Percentiles rank a stretch among this genome's conserved stretches.
These are phyloP conservation scores for Tinamus major DNA, from an alignment of 2,797 vertebrate genomes.

Conservation along the genomic window DNA sequence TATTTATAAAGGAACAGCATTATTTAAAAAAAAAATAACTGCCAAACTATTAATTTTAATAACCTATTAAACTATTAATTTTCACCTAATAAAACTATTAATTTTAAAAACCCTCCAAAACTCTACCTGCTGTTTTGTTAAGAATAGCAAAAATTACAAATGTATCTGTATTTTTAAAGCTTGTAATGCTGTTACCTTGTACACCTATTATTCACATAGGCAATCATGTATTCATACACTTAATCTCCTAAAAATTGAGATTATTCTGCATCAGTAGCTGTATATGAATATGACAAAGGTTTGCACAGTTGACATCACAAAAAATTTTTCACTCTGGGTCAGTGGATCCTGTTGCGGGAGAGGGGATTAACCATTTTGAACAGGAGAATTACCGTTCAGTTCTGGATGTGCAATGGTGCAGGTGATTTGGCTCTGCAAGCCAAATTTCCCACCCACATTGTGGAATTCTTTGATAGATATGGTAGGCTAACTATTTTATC, in stretches of 20 bases:
- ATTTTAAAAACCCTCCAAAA: too few relatives aligned
- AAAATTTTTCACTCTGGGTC: neutral
- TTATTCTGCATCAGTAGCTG: neutral
- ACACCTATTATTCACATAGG: neutral
- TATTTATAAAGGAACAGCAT: neutral
- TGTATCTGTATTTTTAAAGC: neutral
- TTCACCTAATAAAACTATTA: neutral
- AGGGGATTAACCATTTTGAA: neutral
- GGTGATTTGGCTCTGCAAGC: fast-evolving
- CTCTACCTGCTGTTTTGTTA: neutral
- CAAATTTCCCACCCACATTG: neutral
- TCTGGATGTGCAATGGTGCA: neutral
- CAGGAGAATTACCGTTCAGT: neutral
- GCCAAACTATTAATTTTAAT: neutral
- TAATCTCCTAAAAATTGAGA: neutral
- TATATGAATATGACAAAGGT: neutral
- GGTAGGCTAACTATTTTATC: neutral
- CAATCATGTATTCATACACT: neutral
- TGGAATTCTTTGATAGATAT: neutral
- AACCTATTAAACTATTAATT: neutral
- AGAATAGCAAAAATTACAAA: neutral
- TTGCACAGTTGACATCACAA: neutral
- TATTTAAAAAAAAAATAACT: too few relatives aligned
- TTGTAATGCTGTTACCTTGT: neutral
- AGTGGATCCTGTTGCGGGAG: neutral